These are phyloP conservation scores for Chascanopsetta lugubris DNA, from an alignment of 2,113 vertebrate genomes.

Conservation along the genomic window DNA sequence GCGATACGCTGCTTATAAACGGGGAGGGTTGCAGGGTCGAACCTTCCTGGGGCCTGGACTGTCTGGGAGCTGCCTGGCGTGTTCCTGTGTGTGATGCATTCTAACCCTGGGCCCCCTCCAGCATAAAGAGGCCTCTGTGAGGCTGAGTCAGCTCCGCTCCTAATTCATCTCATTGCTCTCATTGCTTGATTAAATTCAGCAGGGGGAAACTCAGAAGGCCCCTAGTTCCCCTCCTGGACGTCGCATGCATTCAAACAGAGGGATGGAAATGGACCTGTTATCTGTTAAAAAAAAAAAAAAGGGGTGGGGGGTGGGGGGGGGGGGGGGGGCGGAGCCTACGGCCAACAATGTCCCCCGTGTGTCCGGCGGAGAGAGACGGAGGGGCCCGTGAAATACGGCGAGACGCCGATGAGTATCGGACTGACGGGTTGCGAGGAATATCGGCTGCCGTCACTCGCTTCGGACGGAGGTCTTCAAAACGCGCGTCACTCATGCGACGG, in stretches of 20 bases:
- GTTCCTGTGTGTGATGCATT: constrained; percentile 78
- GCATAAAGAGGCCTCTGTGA: constrained; percentile 77
- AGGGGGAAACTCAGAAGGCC: constrained; percentile 31
- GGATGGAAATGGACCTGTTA: constrained; percentile 45
- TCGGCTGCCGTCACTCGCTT: no score
- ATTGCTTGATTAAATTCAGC: constrained; percentile 74
- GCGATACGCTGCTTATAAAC: constrained; percentile 64
- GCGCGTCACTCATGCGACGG: no score
- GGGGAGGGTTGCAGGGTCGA: constrained; percentile 51
- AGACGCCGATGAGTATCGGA: constrained; percentile 36
- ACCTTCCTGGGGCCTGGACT: constrained; percentile 54
- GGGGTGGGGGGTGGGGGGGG: no score
- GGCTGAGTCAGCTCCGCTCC: constrained; percentile 60
- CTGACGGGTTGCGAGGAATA: no score
- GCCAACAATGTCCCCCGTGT: constrained; percentile 21
- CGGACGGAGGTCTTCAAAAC: no score
- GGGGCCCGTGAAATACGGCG: constrained; percentile 22
- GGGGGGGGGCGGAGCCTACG: constrained; percentile 7
- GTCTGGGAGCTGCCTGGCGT: constrained; percentile 71
- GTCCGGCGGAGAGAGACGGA: constrained; percentile 17
- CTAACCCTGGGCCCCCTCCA: constrained; percentile 62
- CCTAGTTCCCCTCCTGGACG: neutral
- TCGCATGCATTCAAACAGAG: constrained; percentile 38
- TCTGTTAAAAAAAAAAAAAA: no score
- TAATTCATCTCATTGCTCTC: constrained; percentile 71